Base-by-base conservation (phyloP, 2,113 vertebrate genomes). In the Paedocypris sp. region DNA sequence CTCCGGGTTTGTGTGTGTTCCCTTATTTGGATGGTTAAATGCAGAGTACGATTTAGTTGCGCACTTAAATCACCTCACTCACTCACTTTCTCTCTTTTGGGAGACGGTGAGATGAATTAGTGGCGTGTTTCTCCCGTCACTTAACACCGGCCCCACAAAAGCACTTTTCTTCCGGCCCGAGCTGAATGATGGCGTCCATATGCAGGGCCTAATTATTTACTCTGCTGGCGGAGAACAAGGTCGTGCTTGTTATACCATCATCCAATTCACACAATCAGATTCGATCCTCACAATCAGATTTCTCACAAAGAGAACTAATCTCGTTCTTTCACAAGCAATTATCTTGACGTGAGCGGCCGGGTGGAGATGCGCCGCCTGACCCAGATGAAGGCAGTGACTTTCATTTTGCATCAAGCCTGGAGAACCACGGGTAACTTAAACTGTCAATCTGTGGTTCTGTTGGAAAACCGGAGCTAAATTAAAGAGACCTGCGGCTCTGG, bases 271-370 rank as follows among this genome's bases (percentile, higher is more conserved):
- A 71, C 78, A 68, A 79, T 82, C 76, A 73, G 66, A 83, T 79
- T 73, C 71, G 66, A 68, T 76, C 75, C 77, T 38, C 70, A 71
- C 79, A 68, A 79, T 82, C 77, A 73, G 66, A 82, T 78, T 72
- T 57, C 70, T 69, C 71, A 77, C 78, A 79, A 79, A 78, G 73
- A 64, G 57, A 82, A 72, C 80, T 82, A 81, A 85, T 84, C 80
- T 82, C 75, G 70, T 80, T 78, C 78, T 72, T 82, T 86, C 83
- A 83, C 72, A 83, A 79, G 72, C 73, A 77, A 82, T 85, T 85
- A 83, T 82, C 83, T 80, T 78, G 74, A 84, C 81, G 76, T 38
- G 60, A 68, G 45, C 11, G 54, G 52, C 69, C 74, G 72, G 61
- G 67, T 29, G 2, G 67, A 66, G 78, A 80, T 74, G 62, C 4